Percentiles rank a stretch among this genome's conserved stretches.
phyloP scores from a whole-genome alignment of 1,140 invertebrate species.

The Sitodiplosis mosellana region DNA sequence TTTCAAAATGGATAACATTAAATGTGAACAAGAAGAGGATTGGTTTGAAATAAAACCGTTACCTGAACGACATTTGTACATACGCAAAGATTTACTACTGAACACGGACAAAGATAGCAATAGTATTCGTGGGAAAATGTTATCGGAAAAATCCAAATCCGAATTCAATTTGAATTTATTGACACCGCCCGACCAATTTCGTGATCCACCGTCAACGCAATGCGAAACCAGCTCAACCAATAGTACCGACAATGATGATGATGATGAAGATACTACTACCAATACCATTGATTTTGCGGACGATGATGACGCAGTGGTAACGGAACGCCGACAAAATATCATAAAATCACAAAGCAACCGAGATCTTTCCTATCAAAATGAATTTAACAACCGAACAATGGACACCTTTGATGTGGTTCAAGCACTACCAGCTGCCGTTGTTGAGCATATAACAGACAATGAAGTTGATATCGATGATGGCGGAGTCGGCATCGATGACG shows the following conservation, averaged over 20 bases:
- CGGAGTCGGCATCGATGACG: not conserved
- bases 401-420: not conserved
- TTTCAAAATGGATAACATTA: too few relatives aligned
- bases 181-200: constrained; percentile 67
- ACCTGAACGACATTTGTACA: not conserved
- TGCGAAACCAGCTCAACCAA: not conserved
- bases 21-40: not conserved
- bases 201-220: constrained; percentile 34
- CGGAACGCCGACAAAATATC: constrained; percentile 24
- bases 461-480: not conserved
- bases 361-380: constrained; percentile 25
- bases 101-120: not conserved
- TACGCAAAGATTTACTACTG: not conserved
- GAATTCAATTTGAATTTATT: constrained; percentile 34
- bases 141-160: constrained; percentile 31
- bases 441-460: not conserved
- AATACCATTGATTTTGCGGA: constrained; percentile 67
- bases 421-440: not conserved
- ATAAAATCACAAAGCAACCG: constrained; percentile 37
- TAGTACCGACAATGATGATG: not conserved
- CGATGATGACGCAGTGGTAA: constrained; percentile 41
- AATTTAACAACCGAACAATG: not conserved
- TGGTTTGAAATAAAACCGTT: constrained; percentile 2
- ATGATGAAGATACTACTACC: constrained; percentile 30
- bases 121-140: constrained; percentile 7